phyloP scores from a whole-genome alignment of 2,888 invertebrate species.

The Ariolimax columbianus region DNA sequence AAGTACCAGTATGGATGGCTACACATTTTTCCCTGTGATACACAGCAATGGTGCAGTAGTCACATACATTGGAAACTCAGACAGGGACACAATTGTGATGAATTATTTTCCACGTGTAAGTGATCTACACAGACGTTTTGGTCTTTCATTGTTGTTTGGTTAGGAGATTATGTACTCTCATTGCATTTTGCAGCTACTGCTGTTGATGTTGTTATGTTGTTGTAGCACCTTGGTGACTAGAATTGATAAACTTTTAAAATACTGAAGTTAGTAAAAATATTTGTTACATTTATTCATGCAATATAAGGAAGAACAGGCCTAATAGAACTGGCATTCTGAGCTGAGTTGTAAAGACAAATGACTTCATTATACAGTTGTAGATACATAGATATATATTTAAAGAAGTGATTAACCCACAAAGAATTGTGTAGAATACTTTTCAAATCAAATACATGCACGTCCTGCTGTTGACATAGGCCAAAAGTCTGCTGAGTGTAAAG shows the following conservation, averaged over 20 bases:
- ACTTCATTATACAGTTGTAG: too few species aligned
- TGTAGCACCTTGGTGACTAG: not conserved
- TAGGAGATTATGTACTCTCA: not conserved
- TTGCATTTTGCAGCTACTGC: not conserved
- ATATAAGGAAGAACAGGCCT: too few species aligned
- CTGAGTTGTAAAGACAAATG: too few species aligned
- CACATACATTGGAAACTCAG: slow-evolving; percentile 63
- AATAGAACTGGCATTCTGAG: too few species aligned
- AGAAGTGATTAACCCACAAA: too few species aligned
- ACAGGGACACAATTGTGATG: slow-evolving; percentile 45
- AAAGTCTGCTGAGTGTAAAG: too few species aligned
- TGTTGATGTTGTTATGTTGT: too few species aligned
- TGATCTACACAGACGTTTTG: not conserved
- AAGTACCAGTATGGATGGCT: slow-evolving; percentile 66
- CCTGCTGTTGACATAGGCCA: too few species aligned
- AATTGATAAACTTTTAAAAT: not conserved
- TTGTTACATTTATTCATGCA: too few species aligned
- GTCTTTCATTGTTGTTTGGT: not conserved
- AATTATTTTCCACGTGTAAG: slow-evolving; percentile 48
- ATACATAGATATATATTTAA: too few species aligned
- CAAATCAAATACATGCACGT: too few species aligned
- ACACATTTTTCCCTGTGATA: slow-evolving; percentile 60
- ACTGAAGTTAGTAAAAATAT: not conserved
- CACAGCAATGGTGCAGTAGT: slow-evolving; percentile 56
- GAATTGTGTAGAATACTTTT: too few species aligned